A percentile compares a stretch with the other conserved stretches of the same genome.
phyloP scores from a whole-genome alignment of 2,113 vertebrate species.

The Pantherophis guttatus region DNA sequence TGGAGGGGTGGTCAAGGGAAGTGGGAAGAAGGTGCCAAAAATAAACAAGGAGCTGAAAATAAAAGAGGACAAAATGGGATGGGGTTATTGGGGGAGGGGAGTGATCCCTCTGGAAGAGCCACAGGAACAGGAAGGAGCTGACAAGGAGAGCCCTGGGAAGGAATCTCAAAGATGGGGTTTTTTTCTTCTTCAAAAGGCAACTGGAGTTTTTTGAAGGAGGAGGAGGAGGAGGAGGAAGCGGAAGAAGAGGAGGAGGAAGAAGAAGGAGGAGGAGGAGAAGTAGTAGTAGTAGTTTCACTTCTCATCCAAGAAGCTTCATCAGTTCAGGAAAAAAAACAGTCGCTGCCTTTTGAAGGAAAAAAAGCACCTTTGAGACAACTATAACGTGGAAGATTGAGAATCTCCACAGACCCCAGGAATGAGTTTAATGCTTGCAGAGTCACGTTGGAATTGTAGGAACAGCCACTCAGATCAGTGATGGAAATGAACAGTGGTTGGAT shows the following conservation, averaged over 20 bases:
- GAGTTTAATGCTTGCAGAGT: not conserved
- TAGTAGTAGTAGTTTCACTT: not conserved
- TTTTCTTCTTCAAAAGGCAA: not conserved
- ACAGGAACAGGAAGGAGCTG: not conserved
- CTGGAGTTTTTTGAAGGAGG: not conserved
- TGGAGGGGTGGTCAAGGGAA: not conserved
- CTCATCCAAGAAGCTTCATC: not conserved
- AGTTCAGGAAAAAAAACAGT: not conserved
- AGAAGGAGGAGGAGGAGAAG: no score
- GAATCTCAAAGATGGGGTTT: not conserved
- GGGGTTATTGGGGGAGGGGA: no score
- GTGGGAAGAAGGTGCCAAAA: not conserved
- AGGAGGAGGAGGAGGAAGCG: no score
- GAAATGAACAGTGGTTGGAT: not conserved
- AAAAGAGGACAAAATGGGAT: not conserved
- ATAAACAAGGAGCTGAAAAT: not conserved
- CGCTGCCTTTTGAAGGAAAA: not conserved
- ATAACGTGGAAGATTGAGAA: not conserved
- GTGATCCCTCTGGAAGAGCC: not conserved
- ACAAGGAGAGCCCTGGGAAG: not conserved
- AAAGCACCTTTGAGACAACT: not conserved
- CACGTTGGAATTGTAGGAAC: not conserved
- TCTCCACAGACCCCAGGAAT: not conserved
- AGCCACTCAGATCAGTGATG: not conserved
- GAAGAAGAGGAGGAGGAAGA: no score